A percentile compares a stretch with the other conserved stretches of the same genome.
Conservation (phyloP, 2,797 vertebrate species). For the Enoplosus armatus region DNA sequence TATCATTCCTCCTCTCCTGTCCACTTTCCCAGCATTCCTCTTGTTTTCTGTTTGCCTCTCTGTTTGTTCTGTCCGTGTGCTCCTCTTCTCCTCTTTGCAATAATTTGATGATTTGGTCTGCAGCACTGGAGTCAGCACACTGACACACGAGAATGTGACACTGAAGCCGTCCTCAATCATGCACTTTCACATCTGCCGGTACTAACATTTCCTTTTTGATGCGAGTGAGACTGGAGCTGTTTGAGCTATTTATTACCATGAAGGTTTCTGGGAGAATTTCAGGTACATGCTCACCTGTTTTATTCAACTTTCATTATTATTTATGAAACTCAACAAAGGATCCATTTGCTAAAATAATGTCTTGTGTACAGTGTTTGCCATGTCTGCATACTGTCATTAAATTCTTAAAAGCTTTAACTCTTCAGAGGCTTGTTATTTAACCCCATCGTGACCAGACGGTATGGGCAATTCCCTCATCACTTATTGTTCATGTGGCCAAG, state of each 20-base stretch:
- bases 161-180: slow-evolving; percentile 35
- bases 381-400: neutral
- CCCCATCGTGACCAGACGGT: neutral
- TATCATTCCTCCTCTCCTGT: neutral
- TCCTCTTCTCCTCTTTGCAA: neutral
- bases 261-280: slow-evolving; percentile 18
- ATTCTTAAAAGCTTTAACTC: slow-evolving; percentile 4
- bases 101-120: slow-evolving; percentile 22
- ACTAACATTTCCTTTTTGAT: slow-evolving; percentile 38
- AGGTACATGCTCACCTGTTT: slow-evolving; percentile 35
- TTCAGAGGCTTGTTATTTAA: slow-evolving; percentile 4
- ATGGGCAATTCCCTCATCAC: neutral
- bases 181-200: slow-evolving; percentile 45
- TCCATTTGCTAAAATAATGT: slow-evolving; percentile 12
- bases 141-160: slow-evolving; percentile 35
- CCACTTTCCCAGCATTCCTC: neutral
- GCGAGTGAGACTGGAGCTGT: slow-evolving; percentile 6
- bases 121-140: slow-evolving; percentile 52
- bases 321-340: slow-evolving; percentile 47
- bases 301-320: slow-evolving; percentile 55
- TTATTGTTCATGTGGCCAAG: neutral
- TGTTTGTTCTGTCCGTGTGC: slow-evolving; percentile 12
- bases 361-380: neutral
- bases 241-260: slow-evolving; percentile 18
- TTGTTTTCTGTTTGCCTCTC: slow-evolving; percentile 9